These are phyloP conservation scores for Rhea americana DNA, from an alignment of 2,113 vertebrate genomes.

Conservation along the genomic window DNA sequence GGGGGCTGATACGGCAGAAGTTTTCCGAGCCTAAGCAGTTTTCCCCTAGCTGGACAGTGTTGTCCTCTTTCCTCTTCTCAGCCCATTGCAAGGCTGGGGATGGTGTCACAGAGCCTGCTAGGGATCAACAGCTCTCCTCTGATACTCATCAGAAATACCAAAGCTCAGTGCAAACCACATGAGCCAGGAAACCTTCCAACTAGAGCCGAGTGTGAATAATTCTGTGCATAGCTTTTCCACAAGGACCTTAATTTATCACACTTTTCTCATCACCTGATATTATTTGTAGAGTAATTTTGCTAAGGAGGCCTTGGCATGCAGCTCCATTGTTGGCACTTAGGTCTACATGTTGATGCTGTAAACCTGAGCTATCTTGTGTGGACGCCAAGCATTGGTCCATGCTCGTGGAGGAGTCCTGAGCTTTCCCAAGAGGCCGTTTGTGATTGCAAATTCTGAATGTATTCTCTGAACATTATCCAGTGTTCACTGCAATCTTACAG, in stretches of 20 bases:
- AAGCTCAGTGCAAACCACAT: not conserved
- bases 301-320: conserved; percentile 6
- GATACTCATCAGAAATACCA: not conserved
- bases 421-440: not conserved
- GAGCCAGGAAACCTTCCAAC: not conserved
- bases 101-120: not conserved
- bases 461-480: not conserved
- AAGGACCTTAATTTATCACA: conserved; percentile 8
- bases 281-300: not conserved
- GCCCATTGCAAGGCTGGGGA: not conserved
- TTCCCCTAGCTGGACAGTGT: not conserved
- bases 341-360: not conserved
- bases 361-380: not conserved
- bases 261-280: conserved; percentile 30
- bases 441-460: not conserved
- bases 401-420: accelerated
- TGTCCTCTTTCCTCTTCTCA: not conserved
- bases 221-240: not conserved
- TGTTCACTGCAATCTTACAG: not conserved
- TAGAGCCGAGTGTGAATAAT: not conserved
- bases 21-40: not conserved
- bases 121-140: not conserved
- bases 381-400: not conserved
- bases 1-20: not conserved
- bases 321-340: conserved; percentile 1